These are phyloP conservation scores for Eristalis arbustorum DNA, from an alignment of 2,888 invertebrate species.

Conservation along the genomic window DNA sequence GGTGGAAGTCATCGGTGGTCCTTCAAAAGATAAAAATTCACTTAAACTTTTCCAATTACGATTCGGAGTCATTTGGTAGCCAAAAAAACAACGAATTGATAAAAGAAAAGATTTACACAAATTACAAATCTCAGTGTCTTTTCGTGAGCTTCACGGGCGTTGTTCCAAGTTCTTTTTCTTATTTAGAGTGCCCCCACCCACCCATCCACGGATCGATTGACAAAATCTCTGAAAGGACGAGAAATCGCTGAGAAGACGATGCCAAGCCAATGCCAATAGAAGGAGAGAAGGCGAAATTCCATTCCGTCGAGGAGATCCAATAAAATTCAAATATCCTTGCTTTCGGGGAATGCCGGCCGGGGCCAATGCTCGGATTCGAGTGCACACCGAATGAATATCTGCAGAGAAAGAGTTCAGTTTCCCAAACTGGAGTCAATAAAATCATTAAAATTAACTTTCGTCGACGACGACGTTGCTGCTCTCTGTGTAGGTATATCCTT, in stretches of 20 bases:
- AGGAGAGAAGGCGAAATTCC: conserved; percentile 6
- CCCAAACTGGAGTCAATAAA: conserved; percentile 64
- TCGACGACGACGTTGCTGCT: not conserved
- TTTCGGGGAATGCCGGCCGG: conserved; percentile 31
- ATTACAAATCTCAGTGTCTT: conserved; percentile 69
- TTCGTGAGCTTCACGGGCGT: conserved; percentile 6
- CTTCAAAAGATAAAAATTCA: conserved; percentile 68
- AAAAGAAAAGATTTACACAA: conserved; percentile 71
- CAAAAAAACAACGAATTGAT: conserved; percentile 44
- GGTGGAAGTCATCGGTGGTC: conserved; percentile 4
- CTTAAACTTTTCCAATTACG: conserved; percentile 72
- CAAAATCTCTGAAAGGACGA: conserved; percentile 50
- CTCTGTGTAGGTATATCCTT: conserved; percentile 39
- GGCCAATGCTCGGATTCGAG: conserved; percentile 20
- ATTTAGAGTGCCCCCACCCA: not conserved
- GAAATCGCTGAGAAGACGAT: conserved; percentile 9
- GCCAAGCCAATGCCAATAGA: not conserved
- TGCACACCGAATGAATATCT: conserved; percentile 46
- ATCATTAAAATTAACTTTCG: conserved; percentile 70
- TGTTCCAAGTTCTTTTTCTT: not conserved
- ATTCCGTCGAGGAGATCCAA: conserved; percentile 47
- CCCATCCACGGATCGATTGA: conserved; percentile 53
- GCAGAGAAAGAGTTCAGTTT: conserved; percentile 22
- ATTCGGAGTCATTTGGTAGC: conserved; percentile 54
- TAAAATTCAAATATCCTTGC: conserved; percentile 68